These are phyloP conservation scores for Heliconius aoede DNA, from an alignment of 2,888 invertebrate genomes.

Conservation along the genomic window DNA sequence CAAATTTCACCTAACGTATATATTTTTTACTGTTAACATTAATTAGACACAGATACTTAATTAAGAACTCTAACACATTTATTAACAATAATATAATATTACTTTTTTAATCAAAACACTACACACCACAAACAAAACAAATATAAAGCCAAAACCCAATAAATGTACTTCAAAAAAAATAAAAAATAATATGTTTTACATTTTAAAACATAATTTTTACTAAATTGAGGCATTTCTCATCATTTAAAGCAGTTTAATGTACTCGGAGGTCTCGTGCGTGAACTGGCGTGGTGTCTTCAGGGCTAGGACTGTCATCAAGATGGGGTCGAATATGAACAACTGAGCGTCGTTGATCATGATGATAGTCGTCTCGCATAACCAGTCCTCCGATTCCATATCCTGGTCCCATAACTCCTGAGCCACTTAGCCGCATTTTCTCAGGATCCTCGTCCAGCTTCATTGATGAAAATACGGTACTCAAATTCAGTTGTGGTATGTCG, in stretches of 20 bases:
- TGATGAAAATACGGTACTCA: constrained; percentile 90
- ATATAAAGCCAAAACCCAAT: background rate
- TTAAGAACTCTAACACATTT: constrained; percentile 6
- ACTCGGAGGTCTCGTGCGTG: constrained; percentile 83
- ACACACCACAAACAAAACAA: background rate
- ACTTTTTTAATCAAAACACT: constrained; percentile 12
- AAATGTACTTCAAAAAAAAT: background rate
- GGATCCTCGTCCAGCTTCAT: constrained; percentile 84
- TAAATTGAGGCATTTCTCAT: background rate
- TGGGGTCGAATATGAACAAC: constrained; percentile 87
- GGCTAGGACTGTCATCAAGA: constrained; percentile 87
- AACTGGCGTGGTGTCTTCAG: constrained; percentile 86
- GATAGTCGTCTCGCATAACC: constrained; percentile 77
- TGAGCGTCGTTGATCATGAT: constrained; percentile 81
- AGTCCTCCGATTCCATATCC: constrained; percentile 77
- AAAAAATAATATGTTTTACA: background rate
- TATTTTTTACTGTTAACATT: constrained; percentile 6
- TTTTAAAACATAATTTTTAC: background rate
- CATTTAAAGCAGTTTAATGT: constrained; percentile 63
- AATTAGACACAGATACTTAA: constrained; percentile 17
- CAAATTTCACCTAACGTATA: constrained; percentile 7
- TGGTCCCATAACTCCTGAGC: constrained; percentile 76
- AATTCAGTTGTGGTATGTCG: constrained; percentile 94
- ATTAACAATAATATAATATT: background rate
- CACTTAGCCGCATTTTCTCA: constrained; percentile 87